phyloP scores from a whole-genome alignment of 2,888 invertebrate genomes.

The Neoascia interrupta region DNA sequence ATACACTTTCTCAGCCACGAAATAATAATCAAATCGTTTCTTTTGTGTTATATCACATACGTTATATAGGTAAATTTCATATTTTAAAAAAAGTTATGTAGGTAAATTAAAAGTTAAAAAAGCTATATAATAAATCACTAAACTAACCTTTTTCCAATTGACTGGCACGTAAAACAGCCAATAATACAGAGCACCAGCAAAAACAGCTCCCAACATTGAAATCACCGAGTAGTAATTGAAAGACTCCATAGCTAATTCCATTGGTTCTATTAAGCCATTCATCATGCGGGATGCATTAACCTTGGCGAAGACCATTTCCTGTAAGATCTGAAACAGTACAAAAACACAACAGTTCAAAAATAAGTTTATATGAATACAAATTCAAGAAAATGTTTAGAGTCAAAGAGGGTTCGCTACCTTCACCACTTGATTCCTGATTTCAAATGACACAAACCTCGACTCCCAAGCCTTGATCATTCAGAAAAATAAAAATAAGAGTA shows the following conservation, averaged over 20 bases:
- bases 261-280: slow-evolving; percentile 25
- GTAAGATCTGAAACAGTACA: slow-evolving; percentile 4
- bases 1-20: no score
- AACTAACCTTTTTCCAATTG: slow-evolving; percentile 60
- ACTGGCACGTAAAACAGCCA: slow-evolving; percentile 50
- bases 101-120: no score
- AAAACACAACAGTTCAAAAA: slow-evolving; percentile 12
- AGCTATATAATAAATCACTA: no score
- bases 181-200: slow-evolving; percentile 19
- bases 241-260: slow-evolving; percentile 32
- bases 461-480: slow-evolving; percentile 39
- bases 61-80: no score
- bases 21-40: no score
- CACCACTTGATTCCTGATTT: slow-evolving; percentile 39
- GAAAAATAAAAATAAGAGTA: slow-evolving; percentile 28
- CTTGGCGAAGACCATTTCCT: slow-evolving; percentile 32
- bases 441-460: slow-evolving; percentile 4
- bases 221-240: slow-evolving; percentile 12
- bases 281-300: slow-evolving; percentile 37
- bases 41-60: no score
- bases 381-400: not conserved
- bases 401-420: slow-evolving; percentile 2
- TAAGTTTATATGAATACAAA: slow-evolving; percentile 6
- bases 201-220: not conserved
- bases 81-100: no score